These are phyloP conservation scores for Drosophila eugracilis DNA, from an alignment of 1,140 invertebrate species.

Conservation along the genomic window DNA sequence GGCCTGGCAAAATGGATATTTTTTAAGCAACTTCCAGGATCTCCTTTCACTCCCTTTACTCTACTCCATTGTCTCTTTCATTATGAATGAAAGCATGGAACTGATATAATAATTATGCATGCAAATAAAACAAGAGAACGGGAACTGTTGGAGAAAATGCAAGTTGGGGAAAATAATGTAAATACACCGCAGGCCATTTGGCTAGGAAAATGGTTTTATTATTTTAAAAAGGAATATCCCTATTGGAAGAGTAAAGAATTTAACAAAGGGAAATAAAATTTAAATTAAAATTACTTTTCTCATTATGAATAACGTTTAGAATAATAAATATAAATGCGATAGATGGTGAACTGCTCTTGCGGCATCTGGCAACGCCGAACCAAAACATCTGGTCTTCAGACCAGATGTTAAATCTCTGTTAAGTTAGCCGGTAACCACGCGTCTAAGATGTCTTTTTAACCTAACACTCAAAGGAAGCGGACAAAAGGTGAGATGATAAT, in stretches of 20 bases:
- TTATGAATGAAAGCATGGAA: conserved; percentile 61
- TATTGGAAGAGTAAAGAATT: background rate
- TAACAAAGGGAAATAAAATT: background rate
- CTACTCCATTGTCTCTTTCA: conserved; percentile 23
- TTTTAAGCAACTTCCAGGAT: conserved; percentile 53
- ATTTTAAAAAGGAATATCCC: background rate
- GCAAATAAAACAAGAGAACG: conserved; percentile 39
- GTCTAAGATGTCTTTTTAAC: no score
- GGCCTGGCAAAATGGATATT: conserved; percentile 72
- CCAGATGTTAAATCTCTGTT: no score
- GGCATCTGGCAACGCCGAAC: no score
- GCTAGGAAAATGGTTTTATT: conserved; percentile 8
- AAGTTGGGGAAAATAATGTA: conserved; percentile 55
- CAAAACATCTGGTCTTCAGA: no score
- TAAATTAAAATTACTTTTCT: background rate
- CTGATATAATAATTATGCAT: conserved; percentile 76
- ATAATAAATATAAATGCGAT: no score
- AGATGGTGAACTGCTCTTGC: no score
- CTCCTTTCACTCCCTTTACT: background rate
- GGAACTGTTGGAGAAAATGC: conserved; percentile 37
- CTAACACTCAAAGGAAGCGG: no score
- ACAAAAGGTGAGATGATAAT: no score
- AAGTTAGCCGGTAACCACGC: no score
- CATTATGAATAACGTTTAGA: no score
- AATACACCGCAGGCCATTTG: conserved; percentile 49